Evolutionary conservation across 2,888 invertebrate genomes (phyloP).

Genomic region (Noctuana brunneofusca): DNA sequence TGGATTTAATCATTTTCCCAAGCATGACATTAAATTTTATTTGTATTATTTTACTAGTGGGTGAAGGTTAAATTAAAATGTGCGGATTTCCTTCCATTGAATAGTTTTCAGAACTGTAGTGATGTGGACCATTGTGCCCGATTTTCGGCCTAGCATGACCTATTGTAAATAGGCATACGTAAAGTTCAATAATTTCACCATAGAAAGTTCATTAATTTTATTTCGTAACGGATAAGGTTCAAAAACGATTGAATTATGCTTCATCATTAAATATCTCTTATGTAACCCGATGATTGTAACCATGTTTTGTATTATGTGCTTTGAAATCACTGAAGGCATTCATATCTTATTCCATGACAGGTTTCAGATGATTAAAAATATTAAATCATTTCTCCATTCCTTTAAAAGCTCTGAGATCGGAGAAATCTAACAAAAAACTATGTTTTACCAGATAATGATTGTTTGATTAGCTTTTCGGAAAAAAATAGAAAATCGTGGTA

Average conservation of each 20-base stretch:
- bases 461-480: too few relatives aligned
- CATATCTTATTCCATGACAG: too few relatives aligned
- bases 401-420: too few relatives aligned
- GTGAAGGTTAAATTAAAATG: constrained; percentile 36
- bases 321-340: too few relatives aligned
- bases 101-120: constrained; percentile 39
- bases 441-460: too few relatives aligned
- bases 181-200: neutral
- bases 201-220: too few relatives aligned
- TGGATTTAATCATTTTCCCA: constrained; percentile 17
- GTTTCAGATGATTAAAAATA: too few relatives aligned
- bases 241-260: too few relatives aligned
- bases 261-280: neutral
- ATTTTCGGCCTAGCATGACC: constrained; percentile 30
- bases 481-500: too few relatives aligned
- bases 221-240: too few relatives aligned
- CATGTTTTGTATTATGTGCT: neutral
- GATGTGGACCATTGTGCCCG: constrained; percentile 30
- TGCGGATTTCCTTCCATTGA: constrained; percentile 60
- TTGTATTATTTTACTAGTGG: constrained; percentile 19
- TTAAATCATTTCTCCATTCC: too few relatives aligned
- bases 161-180: constrained; percentile 16
- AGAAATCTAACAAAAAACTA: too few relatives aligned
- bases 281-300: neutral
- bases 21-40: constrained; percentile 34